Evolutionary conservation across 2,797 vertebrate genomes (phyloP), one percentile per base, ranked within the genome.

Genomic region (Poeciliopsis turneri): DNA sequence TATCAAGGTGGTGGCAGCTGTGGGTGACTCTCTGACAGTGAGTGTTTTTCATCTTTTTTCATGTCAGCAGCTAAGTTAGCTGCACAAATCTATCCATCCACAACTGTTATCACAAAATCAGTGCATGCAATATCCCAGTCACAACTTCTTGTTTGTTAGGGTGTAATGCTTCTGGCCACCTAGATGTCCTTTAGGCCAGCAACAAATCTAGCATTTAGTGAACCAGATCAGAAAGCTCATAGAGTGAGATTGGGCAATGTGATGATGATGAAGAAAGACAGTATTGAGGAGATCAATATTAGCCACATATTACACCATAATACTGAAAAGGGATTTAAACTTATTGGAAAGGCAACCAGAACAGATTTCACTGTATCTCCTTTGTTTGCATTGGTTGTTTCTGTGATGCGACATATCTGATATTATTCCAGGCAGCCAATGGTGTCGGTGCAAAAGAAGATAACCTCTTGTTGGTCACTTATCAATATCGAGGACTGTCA

Each of bases 11-110:
- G 94, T 99, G 87, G 98, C 96, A 68, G 97, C 98, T 23, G 80
- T 99, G 25, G 98, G 98, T n/a, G 98, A 98, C 89, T 98, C 98
- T 74, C 72, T 98, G 57, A 99, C 97, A 3, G 98, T 99, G 90
- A 97, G 96, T 86, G 28, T 53, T 73, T 73, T 4, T 20, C 4
- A 25, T 36, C 10, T 64, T 33, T 64, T 30, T 46, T 39, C 13
- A 53, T 39, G 11, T 69, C 39, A 68, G 20, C 20, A 25, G 39
- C 36, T 41, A 68, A 0, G 18, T 68, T 41, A 41, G 20, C 64
- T 41, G 18, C 30, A 18, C 3, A 33, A 36, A 36, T 11, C 5
- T 43, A 13, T 43, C 15, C 10, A 41, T n/a, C 11, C 13, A 12
- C 39, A 43, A 69, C 13, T 1, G 25, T 45, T 43, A 45, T 45